Evolutionary conservation across 2,797 vertebrate genomes (phyloP), one percentile per base, ranked within the genome.

Genomic region (Phalanger gymnotis): DNA sequence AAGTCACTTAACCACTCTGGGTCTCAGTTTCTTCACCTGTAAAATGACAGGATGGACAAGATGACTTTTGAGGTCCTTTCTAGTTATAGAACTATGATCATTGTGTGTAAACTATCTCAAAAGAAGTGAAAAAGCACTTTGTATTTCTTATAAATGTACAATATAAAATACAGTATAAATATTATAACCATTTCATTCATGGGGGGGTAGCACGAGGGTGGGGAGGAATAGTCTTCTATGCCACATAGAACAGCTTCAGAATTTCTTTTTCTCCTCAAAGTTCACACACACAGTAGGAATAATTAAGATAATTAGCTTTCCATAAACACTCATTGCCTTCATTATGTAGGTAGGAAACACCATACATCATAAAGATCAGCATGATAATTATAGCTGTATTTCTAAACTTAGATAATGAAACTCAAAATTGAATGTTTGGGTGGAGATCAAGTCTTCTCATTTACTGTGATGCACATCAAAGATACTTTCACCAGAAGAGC

Each of bases 301-400:
- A 97, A 97, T 97, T 97, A 97, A 90, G 95, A 95, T 97, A 97
- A 98, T 93, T 96, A 57, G 55, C 94, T 97, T 97, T 97, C 95
- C 96, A 96, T 96, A 98, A 98, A 97, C 92, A 96, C 40, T 92
- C 93, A 97, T 96, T 95, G 91, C 57, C 92, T 90, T 97, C 95
- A 97, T 96, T 93, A 94, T 95, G 90, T 90, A 87, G 34, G 52
- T 10, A 95, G 93, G 73, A 96, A 96, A 94, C 90, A 92, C 52
- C 92, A 54, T 19, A 92, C 28, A 96, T 53, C 27, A 27, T 96
- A 93, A 94, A 90, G 66, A 47, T n/a, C 56, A 11, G 54, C 14
- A 34, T 54, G 92, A 91, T 30, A 93, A 61, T 56, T 95, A 90
- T 53, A 54, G 81, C 52, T 89, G 34, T 92, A 52, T 97, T 95